Evolutionary conservation across 2,888 invertebrate genomes (phyloP).

Genomic region (Azorinus chamasolen): DNA sequence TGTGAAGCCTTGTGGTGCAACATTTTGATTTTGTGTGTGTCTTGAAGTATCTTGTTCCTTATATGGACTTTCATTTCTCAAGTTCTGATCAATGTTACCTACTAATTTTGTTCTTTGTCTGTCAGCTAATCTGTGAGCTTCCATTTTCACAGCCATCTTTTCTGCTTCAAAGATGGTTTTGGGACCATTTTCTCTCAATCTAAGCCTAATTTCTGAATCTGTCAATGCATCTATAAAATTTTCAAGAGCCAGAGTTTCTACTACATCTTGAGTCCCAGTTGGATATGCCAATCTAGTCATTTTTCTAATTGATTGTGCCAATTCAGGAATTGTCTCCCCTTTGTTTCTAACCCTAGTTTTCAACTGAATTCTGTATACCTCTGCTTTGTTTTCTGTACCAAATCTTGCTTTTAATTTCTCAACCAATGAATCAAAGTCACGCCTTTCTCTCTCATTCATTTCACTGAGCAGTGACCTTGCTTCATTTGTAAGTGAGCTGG

Average conservation of each 20-base stretch:
- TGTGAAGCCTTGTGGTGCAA: too few species aligned
- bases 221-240: slow-evolving; percentile 47
- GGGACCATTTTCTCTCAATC: slow-evolving; percentile 29
- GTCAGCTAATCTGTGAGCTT: too few species aligned
- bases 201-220: slow-evolving; percentile 37
- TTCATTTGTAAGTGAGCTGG: too few species aligned
- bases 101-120: too few species aligned
- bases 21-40: too few species aligned
- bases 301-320: too few species aligned
- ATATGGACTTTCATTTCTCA: too few species aligned
- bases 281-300: too few species aligned
- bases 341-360: slow-evolving; percentile 29
- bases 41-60: too few species aligned
- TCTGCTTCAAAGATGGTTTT: slow-evolving; percentile 42
- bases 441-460: slow-evolving; percentile 13
- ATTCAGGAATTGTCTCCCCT: slow-evolving; percentile 49
- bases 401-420: slow-evolving; percentile 41
- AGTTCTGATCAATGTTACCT: too few species aligned
- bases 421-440: slow-evolving; percentile 42
- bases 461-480: slow-evolving; percentile 54
- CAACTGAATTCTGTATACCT: slow-evolving; percentile 48
- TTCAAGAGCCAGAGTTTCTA: slow-evolving; percentile 35
- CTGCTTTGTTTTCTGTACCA: slow-evolving; percentile 47
- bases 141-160: too few species aligned
- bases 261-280: slow-evolving; percentile 18